Percentiles rank a stretch among this genome's conserved stretches.
Evolutionary conservation across 2,113 vertebrate genomes (phyloP).

Genomic region (Carlito syrichta): DNA sequence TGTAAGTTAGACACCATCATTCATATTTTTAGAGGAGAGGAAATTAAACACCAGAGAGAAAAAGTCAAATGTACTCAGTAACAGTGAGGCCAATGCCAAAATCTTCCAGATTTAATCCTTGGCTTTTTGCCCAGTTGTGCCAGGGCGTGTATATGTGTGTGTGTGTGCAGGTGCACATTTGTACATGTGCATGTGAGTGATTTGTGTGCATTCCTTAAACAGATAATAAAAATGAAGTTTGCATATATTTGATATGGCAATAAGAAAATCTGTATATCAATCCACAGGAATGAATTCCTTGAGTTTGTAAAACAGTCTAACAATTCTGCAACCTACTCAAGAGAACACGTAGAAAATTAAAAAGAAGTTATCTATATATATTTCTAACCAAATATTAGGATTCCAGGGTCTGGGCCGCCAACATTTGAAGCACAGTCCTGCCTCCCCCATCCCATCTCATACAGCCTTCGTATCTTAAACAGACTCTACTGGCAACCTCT

Average conservation of each 20-base stretch:
- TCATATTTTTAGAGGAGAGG: neutral
- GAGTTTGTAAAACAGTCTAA: neutral
- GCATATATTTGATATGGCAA: neutral
- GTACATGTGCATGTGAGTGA: accelerated
- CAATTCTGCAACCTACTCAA: neutral
- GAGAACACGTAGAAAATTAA: neutral
- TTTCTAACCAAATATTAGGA: neutral
- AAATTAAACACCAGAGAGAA: neutral
- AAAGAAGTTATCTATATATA: neutral
- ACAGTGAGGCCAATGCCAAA: neutral
- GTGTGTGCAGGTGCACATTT: neutral
- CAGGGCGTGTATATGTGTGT: too few relatives aligned
- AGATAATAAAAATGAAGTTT: neutral
- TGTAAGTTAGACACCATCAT: neutral
- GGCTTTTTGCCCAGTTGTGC: neutral
- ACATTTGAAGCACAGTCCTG: accelerated
- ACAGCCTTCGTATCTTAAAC: neutral
- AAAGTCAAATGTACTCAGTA: neutral
- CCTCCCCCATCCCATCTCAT: neutral
- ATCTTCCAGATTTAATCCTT: neutral
- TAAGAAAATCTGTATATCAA: neutral
- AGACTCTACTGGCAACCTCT: neutral
- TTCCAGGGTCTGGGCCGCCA: accelerated
- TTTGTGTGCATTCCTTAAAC: neutral
- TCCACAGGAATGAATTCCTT: neutral